Evolutionary conservation across 2,797 vertebrate species (phyloP), one percentile per base, ranked within the genome.

Genomic region (Nannoperca obscura): DNA sequence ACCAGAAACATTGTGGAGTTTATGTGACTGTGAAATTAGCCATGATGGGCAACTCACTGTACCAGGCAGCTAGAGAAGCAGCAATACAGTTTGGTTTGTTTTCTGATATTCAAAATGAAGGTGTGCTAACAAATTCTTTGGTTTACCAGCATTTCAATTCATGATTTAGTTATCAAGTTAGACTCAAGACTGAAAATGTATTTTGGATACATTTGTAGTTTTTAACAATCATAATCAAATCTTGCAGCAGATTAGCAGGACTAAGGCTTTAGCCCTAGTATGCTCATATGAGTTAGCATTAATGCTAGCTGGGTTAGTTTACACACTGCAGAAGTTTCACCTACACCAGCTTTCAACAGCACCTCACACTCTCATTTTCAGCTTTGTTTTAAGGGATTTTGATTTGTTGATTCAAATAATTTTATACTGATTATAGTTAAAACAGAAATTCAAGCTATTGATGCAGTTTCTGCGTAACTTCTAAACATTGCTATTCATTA

Each of bases 401-500:
- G 0, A 12, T 47, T 20, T 17, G 10, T 13, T 66, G 64, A 65
- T 22, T 50, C 20, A 36, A 22, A 30, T 7, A 1, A 65, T 9
- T 8, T 4, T 17, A 38, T 7, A 38, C 4, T 24, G 22, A 22
- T 44, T 13, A 42, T 1, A 19, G 7, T 34, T 15, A 22, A 36
- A 50, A 30, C 30, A 15, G 10, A 32, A 7, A 52, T 61, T 5
- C 0, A 52, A 42, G 42, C 62, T 2, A 6, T 38, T 54, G 17
- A 30, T 11, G 42, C 8, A 42, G 14, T 0, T 36, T 32, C 55
- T 53, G 47, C 64, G 74, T 74, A 22, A 67, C 74, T 81, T 40
- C n/a, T 59, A 61, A 52, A 58, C 58, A 34, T 72, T 68, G 49
- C 57, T 76, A 71, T 77, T 76, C 72, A 54, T 40, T 78, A 15